A percentile compares a stretch with the other conserved stretches of the same genome.
Evolutionary conservation across 2,888 invertebrate species (phyloP).

Genomic region (Patella pellucida): DNA sequence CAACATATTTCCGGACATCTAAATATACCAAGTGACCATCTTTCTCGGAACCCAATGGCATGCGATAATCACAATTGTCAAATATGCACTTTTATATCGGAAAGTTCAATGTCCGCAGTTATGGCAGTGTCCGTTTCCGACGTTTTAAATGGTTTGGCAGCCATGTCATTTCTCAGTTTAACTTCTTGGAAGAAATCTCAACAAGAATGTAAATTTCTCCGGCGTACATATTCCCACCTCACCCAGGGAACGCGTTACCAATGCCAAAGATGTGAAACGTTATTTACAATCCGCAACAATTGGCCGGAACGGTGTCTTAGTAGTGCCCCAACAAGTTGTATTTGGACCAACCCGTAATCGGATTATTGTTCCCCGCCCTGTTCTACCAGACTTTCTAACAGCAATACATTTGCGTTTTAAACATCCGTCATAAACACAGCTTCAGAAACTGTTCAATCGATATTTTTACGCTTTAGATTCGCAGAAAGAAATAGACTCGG

Average conservation of each 20-base stretch:
- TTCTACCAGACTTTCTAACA: background rate
- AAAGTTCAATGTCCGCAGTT: background rate
- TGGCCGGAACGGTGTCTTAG: background rate
- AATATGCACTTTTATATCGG: slow-evolving; percentile 8
- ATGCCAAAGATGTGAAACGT: slow-evolving; percentile 2
- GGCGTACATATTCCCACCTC: slow-evolving; percentile 6
- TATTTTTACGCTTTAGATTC: slow-evolving; percentile 7
- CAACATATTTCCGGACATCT: slow-evolving; percentile 4
- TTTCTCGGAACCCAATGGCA: background rate
- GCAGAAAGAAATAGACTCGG: background rate
- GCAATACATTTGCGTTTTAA: slow-evolving; percentile 7
- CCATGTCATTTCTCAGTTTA: background rate
- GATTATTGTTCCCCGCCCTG: background rate
- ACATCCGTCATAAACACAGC: background rate
- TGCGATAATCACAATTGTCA: background rate
- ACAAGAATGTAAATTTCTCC: slow-evolving; percentile 7
- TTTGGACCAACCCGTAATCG: background rate
- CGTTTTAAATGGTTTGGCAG: background rate
- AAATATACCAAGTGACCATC: slow-evolving; percentile 1
- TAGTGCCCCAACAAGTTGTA: background rate
- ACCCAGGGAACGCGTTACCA: slow-evolving; percentile 11
- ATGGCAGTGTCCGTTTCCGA: background rate
- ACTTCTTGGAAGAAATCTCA: slow-evolving; percentile 4
- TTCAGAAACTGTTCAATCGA: background rate
- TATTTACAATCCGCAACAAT: slow-evolving; percentile 3